phyloP scores from a whole-genome alignment of 2,113 vertebrate genomes.

The Taurulus bubalis region DNA sequence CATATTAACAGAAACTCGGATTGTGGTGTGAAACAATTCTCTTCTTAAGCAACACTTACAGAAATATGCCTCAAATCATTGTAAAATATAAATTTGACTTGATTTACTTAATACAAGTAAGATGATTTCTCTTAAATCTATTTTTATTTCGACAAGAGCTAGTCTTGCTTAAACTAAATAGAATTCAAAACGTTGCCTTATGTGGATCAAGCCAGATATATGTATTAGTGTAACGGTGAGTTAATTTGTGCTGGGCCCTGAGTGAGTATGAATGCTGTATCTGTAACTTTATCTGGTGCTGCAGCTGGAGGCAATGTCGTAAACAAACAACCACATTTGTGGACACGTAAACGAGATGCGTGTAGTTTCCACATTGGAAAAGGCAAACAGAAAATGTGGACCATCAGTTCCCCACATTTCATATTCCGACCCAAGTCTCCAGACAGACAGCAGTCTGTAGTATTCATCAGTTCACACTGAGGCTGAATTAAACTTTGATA shows the following conservation, averaged over 20 bases:
- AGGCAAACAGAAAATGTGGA: background rate
- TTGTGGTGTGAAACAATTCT: too few relatives aligned
- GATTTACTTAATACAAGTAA: background rate
- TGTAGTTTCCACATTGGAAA: background rate
- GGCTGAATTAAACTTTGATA: too few relatives aligned
- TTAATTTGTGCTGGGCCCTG: background rate
- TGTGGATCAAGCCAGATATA: background rate
- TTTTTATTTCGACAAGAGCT: background rate
- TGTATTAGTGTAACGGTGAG: background rate
- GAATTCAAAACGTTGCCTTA: background rate
- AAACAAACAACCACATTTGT: background rate
- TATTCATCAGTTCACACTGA: background rate
- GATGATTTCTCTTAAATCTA: background rate
- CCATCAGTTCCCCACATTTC: background rate
- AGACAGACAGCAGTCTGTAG: background rate
- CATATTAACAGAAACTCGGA: too few relatives aligned
- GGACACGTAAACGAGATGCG: background rate
- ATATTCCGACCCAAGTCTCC: background rate
- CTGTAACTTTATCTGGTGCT: background rate
- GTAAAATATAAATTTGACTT: background rate
- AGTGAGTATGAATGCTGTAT: background rate
- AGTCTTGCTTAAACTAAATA: background rate
- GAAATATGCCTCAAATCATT: background rate
- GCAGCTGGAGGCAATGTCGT: background rate
- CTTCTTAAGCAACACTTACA: background rate